Evolutionary conservation across 2,113 vertebrate genomes (phyloP).

Genomic region (Hippocampus abdominalis): DNA sequence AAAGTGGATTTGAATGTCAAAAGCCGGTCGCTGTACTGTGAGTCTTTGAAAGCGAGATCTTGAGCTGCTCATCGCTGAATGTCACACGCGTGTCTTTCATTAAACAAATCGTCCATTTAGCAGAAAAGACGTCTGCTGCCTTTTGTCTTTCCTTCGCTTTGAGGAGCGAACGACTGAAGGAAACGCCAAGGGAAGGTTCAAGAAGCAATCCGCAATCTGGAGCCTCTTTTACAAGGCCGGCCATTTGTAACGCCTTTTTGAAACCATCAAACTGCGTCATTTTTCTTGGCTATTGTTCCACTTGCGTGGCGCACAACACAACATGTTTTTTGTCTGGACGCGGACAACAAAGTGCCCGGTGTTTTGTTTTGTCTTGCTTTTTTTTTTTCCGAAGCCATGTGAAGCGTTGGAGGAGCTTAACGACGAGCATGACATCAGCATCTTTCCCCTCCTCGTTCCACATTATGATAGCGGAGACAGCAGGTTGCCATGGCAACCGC

Average conservation of each 20-base stretch:
- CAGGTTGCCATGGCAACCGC: constrained; percentile 51
- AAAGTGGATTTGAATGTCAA: constrained; percentile 44
- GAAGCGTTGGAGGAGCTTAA: constrained; percentile 21
- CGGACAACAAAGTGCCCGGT: constrained; percentile 48
- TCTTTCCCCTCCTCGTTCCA: constrained; percentile 44
- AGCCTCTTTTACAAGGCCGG: too few relatives aligned
- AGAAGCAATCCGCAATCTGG: neutral
- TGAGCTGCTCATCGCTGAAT: constrained; percentile 48
- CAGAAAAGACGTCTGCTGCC: constrained; percentile 11
- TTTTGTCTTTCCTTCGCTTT: constrained; percentile 14
- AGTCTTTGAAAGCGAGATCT: constrained; percentile 53
- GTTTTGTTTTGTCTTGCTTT: constrained; percentile 15
- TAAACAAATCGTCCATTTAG: constrained; percentile 65
- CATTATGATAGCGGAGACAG: constrained; percentile 39
- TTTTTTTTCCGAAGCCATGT: constrained; percentile 11
- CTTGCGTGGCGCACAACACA: constrained; percentile 18
- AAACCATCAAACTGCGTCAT: too few relatives aligned
- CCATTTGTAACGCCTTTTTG: too few relatives aligned
- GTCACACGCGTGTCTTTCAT: constrained; percentile 50
- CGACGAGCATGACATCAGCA: constrained; percentile 22
- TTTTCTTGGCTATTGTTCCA: constrained; percentile 12
- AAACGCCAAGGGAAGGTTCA: constrained; percentile 12
- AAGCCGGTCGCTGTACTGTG: constrained; percentile 44
- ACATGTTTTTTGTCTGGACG: constrained; percentile 27
- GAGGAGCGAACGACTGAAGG: constrained; percentile 15